phyloP scores from a whole-genome alignment of 1,140 invertebrate genomes.

The Asobara japonica region DNA sequence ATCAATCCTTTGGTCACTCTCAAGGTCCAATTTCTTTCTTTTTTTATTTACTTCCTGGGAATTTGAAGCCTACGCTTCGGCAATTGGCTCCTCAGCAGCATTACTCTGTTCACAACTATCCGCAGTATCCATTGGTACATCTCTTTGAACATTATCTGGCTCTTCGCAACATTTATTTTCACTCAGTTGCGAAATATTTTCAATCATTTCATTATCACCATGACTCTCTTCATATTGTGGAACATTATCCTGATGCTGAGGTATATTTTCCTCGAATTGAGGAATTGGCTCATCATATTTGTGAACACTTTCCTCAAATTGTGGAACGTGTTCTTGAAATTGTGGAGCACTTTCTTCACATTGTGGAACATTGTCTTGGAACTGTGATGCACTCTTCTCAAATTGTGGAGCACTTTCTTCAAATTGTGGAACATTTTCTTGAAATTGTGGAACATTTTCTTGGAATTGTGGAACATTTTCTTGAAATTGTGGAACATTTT shows the following conservation, averaged over 20 bases:
- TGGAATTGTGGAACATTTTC: too few relatives aligned
- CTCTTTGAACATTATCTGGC: background rate
- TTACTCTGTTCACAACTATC: background rate
- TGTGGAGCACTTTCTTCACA: background rate
- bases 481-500: background rate
- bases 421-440: too few relatives aligned
- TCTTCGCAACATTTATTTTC: background rate
- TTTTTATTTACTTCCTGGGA: background rate
- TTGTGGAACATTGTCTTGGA: background rate
- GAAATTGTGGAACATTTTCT: too few relatives aligned
- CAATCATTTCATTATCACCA: background rate
- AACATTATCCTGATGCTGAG: background rate
- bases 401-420: background rate
- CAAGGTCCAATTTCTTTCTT: background rate
- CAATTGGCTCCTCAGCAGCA: background rate
- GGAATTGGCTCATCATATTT: background rate
- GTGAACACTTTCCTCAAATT: too few relatives aligned
- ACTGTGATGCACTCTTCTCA: background rate
- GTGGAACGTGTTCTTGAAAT: too few relatives aligned
- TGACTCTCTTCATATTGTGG: background rate
- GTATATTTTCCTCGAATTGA: background rate
- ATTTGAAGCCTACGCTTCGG: background rate
- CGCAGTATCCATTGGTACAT: background rate
- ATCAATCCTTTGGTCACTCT: constrained; percentile 47
- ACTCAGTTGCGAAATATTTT: background rate